Evolutionary conservation across 1,140 invertebrate genomes (phyloP).

Genomic region (Brachionus rubens): DNA sequence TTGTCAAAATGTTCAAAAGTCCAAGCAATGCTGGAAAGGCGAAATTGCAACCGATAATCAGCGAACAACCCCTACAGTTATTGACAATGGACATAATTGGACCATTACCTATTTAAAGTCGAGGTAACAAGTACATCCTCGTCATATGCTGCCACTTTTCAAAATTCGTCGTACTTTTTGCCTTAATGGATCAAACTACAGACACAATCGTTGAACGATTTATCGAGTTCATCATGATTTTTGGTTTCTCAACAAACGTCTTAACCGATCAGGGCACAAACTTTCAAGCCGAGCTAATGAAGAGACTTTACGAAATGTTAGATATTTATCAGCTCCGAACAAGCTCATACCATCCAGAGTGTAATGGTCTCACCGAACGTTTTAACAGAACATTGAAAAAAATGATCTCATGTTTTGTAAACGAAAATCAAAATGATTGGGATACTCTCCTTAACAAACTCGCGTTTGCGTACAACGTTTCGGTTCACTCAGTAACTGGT

Average conservation of each 20-base stretch:
- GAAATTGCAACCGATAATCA: background rate
- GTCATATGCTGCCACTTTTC: constrained; percentile 57
- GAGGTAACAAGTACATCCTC: constrained; percentile 53
- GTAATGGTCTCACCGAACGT: constrained; percentile 50
- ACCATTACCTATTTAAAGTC: constrained; percentile 47
- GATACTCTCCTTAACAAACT: background rate
- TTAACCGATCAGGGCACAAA: background rate
- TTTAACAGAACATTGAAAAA: constrained; percentile 49
- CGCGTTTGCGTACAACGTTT: background rate
- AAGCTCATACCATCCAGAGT: constrained; percentile 50
- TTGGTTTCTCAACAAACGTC: background rate
- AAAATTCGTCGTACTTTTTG: constrained; percentile 58
- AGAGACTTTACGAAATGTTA: constrained; percentile 36
- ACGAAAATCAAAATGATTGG: constrained; percentile 13
- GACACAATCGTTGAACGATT: background rate
- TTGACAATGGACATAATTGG: constrained; percentile 49
- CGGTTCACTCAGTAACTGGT: background rate
- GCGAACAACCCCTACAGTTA: background rate
- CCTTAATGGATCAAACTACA: constrained; percentile 51
- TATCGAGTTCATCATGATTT: background rate
- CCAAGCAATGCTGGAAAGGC: background rate
- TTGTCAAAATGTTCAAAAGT: constrained; percentile 36
- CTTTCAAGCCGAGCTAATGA: background rate
- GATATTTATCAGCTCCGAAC: constrained; percentile 46
- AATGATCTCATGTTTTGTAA: background rate